These are phyloP conservation scores for Melanophora roralis DNA, from an alignment of 2,888 invertebrate genomes.

Conservation along the genomic window DNA sequence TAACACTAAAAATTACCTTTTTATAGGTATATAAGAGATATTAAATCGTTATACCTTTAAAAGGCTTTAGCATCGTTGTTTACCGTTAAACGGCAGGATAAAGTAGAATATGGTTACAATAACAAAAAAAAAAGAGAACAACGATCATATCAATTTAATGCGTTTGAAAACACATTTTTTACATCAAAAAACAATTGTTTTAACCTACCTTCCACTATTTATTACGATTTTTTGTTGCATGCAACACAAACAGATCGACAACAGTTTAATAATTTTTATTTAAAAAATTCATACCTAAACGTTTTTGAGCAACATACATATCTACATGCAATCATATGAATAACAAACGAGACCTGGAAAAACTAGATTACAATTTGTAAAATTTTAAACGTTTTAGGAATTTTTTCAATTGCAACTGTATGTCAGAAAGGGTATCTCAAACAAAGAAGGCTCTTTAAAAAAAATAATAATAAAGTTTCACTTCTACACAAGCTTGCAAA, in stretches of 20 bases:
- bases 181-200: not conserved
- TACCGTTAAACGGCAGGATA: slow-evolving; percentile 6
- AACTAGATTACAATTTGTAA: too few species aligned
- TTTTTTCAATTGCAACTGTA: too few species aligned
- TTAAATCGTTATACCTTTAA: too few species aligned
- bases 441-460: too few species aligned
- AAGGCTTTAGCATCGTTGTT: not conserved
- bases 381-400: too few species aligned
- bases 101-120: not conserved
- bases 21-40: too few species aligned
- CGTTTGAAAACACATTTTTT: slow-evolving; percentile 2
- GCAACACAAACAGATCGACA: slow-evolving; percentile 48
- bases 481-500: too few species aligned
- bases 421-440: too few species aligned
- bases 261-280: slow-evolving; percentile 55
- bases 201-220: not conserved
- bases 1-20: too few species aligned
- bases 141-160: not conserved
- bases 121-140: not conserved
- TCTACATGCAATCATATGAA: not conserved
- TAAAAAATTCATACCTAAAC: slow-evolving; percentile 32
- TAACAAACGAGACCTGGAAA: too few species aligned
- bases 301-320: not conserved
- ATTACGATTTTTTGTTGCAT: slow-evolving; percentile 26
- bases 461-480: too few species aligned